Conservation (phyloP, 1,140 invertebrate species). For the Drosophila arawakana region DNA sequence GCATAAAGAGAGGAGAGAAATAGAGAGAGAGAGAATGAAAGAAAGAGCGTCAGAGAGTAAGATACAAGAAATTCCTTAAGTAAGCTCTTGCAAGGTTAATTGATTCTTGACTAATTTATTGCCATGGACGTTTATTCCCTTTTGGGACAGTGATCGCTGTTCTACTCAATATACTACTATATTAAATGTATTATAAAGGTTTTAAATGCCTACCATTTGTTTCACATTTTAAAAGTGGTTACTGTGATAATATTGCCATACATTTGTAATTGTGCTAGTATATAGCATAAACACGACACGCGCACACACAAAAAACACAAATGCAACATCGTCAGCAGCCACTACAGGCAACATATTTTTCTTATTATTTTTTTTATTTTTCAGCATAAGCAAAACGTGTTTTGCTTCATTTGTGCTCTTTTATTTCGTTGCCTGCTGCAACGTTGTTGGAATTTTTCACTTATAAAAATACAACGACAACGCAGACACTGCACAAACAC, state of each 20-base stretch:
- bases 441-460: slow-evolving; percentile 81
- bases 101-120: slow-evolving; percentile 16
- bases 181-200: neutral
- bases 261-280: slow-evolving; percentile 50
- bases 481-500: slow-evolving; percentile 45
- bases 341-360: slow-evolving; percentile 66
- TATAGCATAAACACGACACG: slow-evolving; percentile 43
- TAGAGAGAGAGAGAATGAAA: neutral
- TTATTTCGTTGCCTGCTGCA: slow-evolving; percentile 64
- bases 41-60: neutral
- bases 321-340: slow-evolving; percentile 56
- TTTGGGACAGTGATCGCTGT: neutral
- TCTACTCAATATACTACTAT: neutral
- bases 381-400: slow-evolving; percentile 69
- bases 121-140: neutral
- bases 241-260: slow-evolving; percentile 27
- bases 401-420: slow-evolving; percentile 80
- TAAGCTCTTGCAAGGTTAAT: slow-evolving; percentile 23
- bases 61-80: slow-evolving; percentile 26
- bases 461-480: slow-evolving; percentile 75
- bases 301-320: slow-evolving; percentile 53
- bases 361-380: no score
- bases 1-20: slow-evolving; percentile 16
- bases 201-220: slow-evolving; percentile 65
- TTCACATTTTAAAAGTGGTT: slow-evolving; percentile 68